A percentile compares a stretch with the other conserved stretches of the same genome.
Evolutionary conservation across 2,113 vertebrate species (phyloP).

Genomic region (Phyllostomus hastatus): DNA sequence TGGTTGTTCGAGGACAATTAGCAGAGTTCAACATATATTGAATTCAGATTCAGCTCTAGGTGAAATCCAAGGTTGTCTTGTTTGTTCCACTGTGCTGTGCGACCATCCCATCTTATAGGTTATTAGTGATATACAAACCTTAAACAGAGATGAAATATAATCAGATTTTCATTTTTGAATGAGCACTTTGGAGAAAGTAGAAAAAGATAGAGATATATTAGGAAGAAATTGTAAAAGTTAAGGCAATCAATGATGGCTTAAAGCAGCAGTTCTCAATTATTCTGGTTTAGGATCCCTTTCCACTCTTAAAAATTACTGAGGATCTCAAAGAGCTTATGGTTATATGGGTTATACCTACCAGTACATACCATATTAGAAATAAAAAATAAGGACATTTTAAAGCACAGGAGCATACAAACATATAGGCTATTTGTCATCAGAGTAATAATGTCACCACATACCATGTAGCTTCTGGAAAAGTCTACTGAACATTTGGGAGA

Average conservation of each 20-base stretch:
- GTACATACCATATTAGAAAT: not conserved
- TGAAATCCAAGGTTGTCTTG: not conserved
- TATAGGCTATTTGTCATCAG: not conserved
- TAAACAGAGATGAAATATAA: not conserved
- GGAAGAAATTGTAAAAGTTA: not conserved
- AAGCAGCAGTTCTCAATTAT: not conserved
- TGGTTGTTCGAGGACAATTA: not conserved
- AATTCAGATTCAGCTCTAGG: not conserved
- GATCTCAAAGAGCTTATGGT: not conserved
- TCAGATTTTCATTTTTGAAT: not conserved
- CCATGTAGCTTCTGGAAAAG: not conserved
- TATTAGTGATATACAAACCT: not conserved
- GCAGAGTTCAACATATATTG: not conserved
- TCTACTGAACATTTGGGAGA: slow-evolving; percentile 4
- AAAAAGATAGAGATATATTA: not conserved
- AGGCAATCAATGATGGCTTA: not conserved
- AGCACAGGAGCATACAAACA: not conserved
- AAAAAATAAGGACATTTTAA: not conserved
- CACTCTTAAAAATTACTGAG: not conserved
- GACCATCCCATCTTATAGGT: not conserved
- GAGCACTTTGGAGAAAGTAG: not conserved
- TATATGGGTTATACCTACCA: not conserved
- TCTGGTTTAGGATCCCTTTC: not conserved
- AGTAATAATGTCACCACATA: not conserved
- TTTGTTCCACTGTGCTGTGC: not conserved